Base-by-base conservation (phyloP, 2,113 vertebrate species). In the Bostrychus sinensis region DNA sequence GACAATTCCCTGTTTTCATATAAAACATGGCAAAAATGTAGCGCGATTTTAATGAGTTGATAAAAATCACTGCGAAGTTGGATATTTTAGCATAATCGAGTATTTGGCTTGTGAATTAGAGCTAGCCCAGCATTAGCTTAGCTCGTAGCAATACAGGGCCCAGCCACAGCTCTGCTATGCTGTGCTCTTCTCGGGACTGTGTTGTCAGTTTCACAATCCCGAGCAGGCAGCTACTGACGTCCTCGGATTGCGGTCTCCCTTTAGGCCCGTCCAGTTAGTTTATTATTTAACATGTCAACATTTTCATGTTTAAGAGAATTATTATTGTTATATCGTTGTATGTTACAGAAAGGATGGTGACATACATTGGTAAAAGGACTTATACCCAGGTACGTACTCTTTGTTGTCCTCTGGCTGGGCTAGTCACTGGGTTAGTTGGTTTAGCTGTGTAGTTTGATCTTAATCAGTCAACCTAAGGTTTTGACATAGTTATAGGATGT, bases 181-280 rank as follows among this genome's bases (percentile, higher is more conserved):
- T 60, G 73, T 71, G 66, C 81, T 84, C 76, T 28, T 74, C 77
- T 81, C 82, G 69, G 84, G 67, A 76, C 82, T 84, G 72, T 86
- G 86, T 88, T 89, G 86, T 90, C 89, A 87, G 67, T 83, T 88
- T 89, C 88, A 83, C 86, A 77, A 80, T 81, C 77, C 55, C 25
- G 25, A 51, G 48, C 26, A 28, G 48, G 6, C 68, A 68, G 82
- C 78, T 71, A 39, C 77, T 61, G 23, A 48, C 71, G 73, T 75
- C 66, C 79, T 74, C 73, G 64, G 72, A 36, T 75, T 60, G 72
- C 58, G 70, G 48, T 76, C 41, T 77, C 39, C 70, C 0, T 38
- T 32, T 45, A 65, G 87, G 83, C 86, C 80, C 23, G 58, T 17
- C 46, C 9, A 70, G 62, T 61, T 64, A 32, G 23, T 51, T 38